These are phyloP conservation scores for Anguilla marmorata DNA, from an alignment of 2,797 vertebrate genomes.

Conservation along the genomic window DNA sequence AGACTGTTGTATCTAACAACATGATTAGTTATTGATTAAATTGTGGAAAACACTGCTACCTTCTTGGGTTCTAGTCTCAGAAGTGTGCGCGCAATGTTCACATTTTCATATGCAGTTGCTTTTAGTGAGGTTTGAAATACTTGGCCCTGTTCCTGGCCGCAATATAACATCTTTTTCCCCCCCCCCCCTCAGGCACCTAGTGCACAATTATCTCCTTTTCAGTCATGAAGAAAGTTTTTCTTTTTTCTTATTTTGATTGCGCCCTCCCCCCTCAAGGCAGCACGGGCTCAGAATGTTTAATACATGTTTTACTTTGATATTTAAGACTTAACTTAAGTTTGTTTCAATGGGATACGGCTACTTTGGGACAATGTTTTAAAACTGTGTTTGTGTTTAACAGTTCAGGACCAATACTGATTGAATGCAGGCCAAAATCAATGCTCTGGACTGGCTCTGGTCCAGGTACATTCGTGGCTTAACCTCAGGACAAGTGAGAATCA, in stretches of 20 bases:
- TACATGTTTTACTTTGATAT: not conserved
- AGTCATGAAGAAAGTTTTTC: not conserved
- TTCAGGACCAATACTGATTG: not conserved
- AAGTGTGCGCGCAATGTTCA: not conserved
- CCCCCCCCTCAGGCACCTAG: not conserved
- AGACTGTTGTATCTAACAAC: not conserved
- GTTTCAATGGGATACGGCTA: not conserved
- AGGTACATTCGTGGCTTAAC: not conserved
- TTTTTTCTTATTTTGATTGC: not conserved
- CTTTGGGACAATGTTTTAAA: not conserved
- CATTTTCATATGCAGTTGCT: not conserved
- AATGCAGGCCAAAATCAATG: not conserved
- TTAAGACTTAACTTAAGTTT: not conserved
- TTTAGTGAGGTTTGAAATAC: not conserved
- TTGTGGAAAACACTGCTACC: not conserved
- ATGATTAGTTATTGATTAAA: constrained; percentile 14
- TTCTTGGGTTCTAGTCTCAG: not conserved
- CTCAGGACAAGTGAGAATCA: not conserved
- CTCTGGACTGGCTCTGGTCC: not conserved
- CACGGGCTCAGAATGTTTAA: not conserved
- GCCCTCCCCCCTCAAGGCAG: not conserved
- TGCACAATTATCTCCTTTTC: not conserved
- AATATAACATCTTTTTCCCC: not conserved
- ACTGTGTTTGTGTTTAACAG: not conserved
- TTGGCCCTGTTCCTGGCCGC: not conserved